Evolutionary conservation across 2,888 invertebrate species (phyloP).

Genomic region (Cerceris rybyensis): DNA sequence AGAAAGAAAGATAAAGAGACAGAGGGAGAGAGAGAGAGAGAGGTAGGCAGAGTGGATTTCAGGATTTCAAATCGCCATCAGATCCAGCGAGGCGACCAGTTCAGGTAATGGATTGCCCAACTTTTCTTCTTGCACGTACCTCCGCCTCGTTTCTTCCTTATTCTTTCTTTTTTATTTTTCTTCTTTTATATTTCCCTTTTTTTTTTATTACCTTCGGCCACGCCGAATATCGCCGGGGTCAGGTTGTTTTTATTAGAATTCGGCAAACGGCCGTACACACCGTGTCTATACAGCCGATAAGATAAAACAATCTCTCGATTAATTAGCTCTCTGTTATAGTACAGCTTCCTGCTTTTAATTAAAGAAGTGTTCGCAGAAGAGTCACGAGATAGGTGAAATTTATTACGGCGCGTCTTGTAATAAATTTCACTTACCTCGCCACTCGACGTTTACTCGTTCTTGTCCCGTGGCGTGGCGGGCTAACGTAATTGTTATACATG

Average conservation of each 20-base stretch:
- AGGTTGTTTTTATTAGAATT: conserved; percentile 54
- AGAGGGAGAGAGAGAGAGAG: too few species aligned
- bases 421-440: conserved; percentile 60
- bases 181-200: neutral
- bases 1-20: too few species aligned
- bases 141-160: conserved; percentile 13
- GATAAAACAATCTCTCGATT: conserved; percentile 61
- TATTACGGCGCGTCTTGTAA: conserved; percentile 60
- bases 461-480: conserved; percentile 16
- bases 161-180: neutral
- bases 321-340: conserved; percentile 57
- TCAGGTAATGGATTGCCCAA: conserved; percentile 57
- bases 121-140: conserved; percentile 40
- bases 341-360: conserved; percentile 64
- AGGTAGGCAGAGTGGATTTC: conserved; percentile 26
- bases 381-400: conserved; percentile 62
- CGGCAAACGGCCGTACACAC: conserved; percentile 34
- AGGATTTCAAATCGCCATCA: conserved; percentile 38
- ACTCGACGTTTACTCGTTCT: conserved; percentile 50
- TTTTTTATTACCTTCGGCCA: neutral
- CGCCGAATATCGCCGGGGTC: conserved; percentile 11
- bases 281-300: conserved; percentile 50
- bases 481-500: conserved; percentile 62
- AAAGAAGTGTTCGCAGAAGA: conserved; percentile 61
- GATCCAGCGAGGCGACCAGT: conserved; percentile 34